phyloP scores from a whole-genome alignment of 35 echinoderm and acorn worm species.

The Hemicentrotus pulcherrimus region DNA sequence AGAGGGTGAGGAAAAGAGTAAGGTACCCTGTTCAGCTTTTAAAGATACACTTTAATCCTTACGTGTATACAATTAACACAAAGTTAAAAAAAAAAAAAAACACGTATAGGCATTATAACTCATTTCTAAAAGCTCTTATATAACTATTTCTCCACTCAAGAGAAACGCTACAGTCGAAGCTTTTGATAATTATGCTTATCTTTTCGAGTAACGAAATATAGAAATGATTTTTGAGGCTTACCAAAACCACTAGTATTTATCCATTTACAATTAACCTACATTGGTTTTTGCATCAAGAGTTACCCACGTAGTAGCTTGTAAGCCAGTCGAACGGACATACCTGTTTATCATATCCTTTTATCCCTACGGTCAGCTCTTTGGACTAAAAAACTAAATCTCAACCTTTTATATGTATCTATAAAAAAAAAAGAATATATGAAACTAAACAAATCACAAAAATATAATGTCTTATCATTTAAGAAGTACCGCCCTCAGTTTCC shows the following conservation, averaged over 20 bases:
- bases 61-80: background rate
- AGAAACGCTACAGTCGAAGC: background rate
- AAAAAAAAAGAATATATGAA: background rate
- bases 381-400: background rate
- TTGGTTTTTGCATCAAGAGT: background rate
- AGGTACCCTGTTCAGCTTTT: background rate
- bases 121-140: conserved; percentile 13
- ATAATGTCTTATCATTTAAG: background rate
- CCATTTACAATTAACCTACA: background rate
- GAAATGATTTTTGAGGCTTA: background rate
- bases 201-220: background rate
- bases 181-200: background rate
- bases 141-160: background rate
- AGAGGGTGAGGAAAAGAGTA: background rate
- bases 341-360: background rate
- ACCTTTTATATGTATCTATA: background rate
- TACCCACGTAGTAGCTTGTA: background rate
- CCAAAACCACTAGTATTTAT: background rate
- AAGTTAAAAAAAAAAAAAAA: background rate
- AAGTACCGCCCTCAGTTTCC: background rate
- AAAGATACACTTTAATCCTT: background rate
- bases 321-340: background rate
- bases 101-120: background rate
- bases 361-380: background rate
- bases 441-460: background rate